Conservation (phyloP, 2,888 invertebrate species). For the Trichopoda pennipes region DNA sequence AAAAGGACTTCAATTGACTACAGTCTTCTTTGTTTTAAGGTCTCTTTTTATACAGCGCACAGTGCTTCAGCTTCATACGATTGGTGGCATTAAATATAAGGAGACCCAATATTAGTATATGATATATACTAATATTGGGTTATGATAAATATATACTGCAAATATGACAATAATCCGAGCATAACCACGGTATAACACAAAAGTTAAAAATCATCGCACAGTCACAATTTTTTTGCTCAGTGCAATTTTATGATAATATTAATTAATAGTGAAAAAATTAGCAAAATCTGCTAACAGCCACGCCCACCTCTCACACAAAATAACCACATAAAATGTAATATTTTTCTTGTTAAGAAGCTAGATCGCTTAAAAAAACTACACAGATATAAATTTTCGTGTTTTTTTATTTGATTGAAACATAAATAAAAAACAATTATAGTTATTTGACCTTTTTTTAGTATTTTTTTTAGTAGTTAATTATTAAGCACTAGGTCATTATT, state of each 20-base stretch:
- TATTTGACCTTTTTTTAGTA: too few species aligned
- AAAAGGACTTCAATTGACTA: too few species aligned
- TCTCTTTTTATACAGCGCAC: too few species aligned
- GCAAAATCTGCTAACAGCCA: conserved; percentile 9
- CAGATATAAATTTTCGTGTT: conserved; percentile 13
- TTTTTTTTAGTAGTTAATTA: too few species aligned
- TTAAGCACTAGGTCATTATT: too few species aligned
- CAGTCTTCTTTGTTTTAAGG: too few species aligned
- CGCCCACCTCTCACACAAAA: too few species aligned
- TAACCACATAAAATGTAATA: too few species aligned
- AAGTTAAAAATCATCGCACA: conserved; percentile 22
- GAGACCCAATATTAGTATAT: not conserved
- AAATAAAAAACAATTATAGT: too few species aligned
- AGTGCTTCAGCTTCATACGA: not conserved
- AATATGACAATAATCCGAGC: not conserved
- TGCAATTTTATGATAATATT: conserved; percentile 18
- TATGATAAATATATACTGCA: not conserved
- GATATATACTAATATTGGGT: not conserved
- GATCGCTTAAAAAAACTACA: conserved; percentile 3
- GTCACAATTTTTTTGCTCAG: conserved; percentile 19
- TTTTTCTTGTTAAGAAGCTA: too few species aligned
- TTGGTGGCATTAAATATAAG: not conserved
- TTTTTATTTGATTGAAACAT: conserved; percentile 26
- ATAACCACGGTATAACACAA: not conserved
- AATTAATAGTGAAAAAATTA: conserved; percentile 4